Conservation (phyloP, 1,140 invertebrate species). For the Scaptomyza hsui region DNA sequence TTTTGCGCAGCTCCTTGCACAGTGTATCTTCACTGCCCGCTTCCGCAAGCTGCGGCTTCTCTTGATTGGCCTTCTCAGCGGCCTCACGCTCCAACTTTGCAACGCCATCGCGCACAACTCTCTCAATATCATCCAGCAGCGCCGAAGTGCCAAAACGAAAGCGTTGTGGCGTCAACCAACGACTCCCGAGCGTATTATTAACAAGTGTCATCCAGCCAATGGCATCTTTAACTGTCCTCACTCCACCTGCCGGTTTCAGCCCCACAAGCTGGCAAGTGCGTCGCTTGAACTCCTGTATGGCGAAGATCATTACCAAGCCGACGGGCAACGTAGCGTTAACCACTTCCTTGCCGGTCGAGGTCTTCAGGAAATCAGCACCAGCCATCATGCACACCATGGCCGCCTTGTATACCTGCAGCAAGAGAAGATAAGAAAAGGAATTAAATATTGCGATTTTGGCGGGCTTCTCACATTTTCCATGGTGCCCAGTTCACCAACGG, state of each 20-base stretch:
- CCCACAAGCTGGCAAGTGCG: conserved; percentile 92
- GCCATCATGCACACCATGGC: conserved; percentile 97
- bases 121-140: conserved; percentile 90
- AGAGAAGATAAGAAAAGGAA: too few relatives aligned
- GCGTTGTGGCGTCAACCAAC: conserved; percentile 92
- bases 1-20: conserved; percentile 42
- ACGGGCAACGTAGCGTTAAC: conserved; percentile 97
- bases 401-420: conserved; percentile 88
- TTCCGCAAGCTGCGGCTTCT: background rate
- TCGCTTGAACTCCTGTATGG: conserved; percentile 93
- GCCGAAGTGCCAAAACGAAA: conserved; percentile 98
- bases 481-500: conserved; percentile 94
- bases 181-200: conserved; percentile 92
- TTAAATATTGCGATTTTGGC: background rate
- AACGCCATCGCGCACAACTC: conserved; percentile 61
- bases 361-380: conserved; percentile 99
- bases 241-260: conserved; percentile 98
- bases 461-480: conserved; percentile 88
- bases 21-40: conserved; percentile 3
- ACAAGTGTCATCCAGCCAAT: conserved; percentile 94
- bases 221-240: conserved; percentile 93
- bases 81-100: conserved; percentile 51
- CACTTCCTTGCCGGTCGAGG: conserved; percentile 98
- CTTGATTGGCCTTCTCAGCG: background rate
- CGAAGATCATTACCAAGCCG: conserved; percentile 96